Percentiles rank a stretch among this genome's conserved stretches.
Evolutionary conservation across 1,140 invertebrate genomes (phyloP).

Genomic region (Orussus abietinus): DNA sequence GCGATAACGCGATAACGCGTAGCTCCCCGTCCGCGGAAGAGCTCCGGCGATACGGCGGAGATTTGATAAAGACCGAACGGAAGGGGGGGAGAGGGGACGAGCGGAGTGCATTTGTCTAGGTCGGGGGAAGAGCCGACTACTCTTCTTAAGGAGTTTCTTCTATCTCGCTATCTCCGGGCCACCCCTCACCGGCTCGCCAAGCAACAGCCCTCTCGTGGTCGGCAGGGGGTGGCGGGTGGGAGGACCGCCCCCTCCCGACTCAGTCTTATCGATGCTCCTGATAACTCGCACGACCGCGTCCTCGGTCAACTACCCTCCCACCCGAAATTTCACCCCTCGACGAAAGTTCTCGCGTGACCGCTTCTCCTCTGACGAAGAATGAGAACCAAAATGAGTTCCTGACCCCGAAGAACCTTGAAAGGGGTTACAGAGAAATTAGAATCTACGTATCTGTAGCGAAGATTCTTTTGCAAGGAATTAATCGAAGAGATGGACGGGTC

Average conservation of each 20-base stretch:
- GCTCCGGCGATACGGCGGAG: slow-evolving; percentile 29
- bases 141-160: slow-evolving; percentile 40
- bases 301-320: neutral
- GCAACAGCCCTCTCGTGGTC: slow-evolving; percentile 21
- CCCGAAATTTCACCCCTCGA: neutral
- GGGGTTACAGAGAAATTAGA: too few relatives aligned
- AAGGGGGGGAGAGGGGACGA: slow-evolving; percentile 12
- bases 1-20: slow-evolving; percentile 39
- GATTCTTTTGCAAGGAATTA: too few relatives aligned
- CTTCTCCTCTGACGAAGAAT: too few relatives aligned
- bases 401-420: too few relatives aligned
- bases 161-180: slow-evolving; percentile 36
- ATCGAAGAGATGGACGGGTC: too few relatives aligned
- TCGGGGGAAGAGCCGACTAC: slow-evolving; percentile 39
- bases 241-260: slow-evolving; percentile 13
- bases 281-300: too few relatives aligned
- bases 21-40: slow-evolving; percentile 29
- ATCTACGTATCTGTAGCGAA: too few relatives aligned
- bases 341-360: too few relatives aligned
- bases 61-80: slow-evolving; percentile 42
- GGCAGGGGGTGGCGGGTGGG: neutral
- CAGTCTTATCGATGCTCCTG: too few relatives aligned
- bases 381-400: too few relatives aligned
- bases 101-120: slow-evolving; percentile 47
- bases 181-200: slow-evolving; percentile 25